A percentile compares a stretch with the other conserved stretches of the same genome.
Evolutionary conservation across 2,888 invertebrate species (phyloP).

Genomic region (Hedychridium roseum): DNA sequence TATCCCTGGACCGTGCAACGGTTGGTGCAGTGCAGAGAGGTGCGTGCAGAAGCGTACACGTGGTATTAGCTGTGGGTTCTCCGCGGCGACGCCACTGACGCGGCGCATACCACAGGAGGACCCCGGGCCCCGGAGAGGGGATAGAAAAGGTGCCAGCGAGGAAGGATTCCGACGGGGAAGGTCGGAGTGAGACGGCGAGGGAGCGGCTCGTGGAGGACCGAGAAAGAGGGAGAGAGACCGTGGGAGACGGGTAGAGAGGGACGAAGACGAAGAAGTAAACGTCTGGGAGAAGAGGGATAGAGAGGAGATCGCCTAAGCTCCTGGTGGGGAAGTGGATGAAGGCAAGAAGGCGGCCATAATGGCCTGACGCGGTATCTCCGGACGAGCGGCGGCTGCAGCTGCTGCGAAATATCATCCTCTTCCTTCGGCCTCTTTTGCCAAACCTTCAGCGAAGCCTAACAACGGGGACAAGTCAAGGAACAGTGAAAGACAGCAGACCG

Average conservation of each 20-base stretch:
- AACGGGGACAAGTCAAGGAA: slow-evolving; percentile 12
- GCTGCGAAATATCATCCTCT: slow-evolving; percentile 46
- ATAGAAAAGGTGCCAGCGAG: slow-evolving; percentile 8
- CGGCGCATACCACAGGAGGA: slow-evolving; percentile 31
- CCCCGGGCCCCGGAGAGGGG: neutral
- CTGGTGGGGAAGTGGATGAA: slow-evolving; percentile 10
- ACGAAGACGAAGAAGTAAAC: slow-evolving; percentile 22
- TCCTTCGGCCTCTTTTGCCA: too few relatives aligned
- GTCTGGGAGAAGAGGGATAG: slow-evolving; percentile 29
- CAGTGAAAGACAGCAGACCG: too few relatives aligned
- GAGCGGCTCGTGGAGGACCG: slow-evolving; percentile 1
- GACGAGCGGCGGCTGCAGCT: slow-evolving; percentile 51
- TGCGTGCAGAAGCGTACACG: too few relatives aligned
- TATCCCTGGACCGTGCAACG: too few relatives aligned
- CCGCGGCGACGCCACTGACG: slow-evolving; percentile 37
- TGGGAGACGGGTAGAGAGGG: slow-evolving; percentile 12
- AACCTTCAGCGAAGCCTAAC: too few relatives aligned
- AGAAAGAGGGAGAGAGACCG: slow-evolving; percentile 8
- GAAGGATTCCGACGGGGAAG: too few relatives aligned
- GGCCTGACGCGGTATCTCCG: slow-evolving; percentile 50
- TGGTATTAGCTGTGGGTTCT: too few relatives aligned
- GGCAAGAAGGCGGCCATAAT: slow-evolving; percentile 54
- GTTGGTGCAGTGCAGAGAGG: too few relatives aligned
- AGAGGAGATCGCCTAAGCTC: slow-evolving; percentile 18
- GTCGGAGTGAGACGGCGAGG: neutral